A percentile compares a stretch with the other conserved stretches of the same genome.
These are phyloP conservation scores for Tupaia tana DNA, from an alignment of 2,113 vertebrate genomes.

Conservation along the genomic window DNA sequence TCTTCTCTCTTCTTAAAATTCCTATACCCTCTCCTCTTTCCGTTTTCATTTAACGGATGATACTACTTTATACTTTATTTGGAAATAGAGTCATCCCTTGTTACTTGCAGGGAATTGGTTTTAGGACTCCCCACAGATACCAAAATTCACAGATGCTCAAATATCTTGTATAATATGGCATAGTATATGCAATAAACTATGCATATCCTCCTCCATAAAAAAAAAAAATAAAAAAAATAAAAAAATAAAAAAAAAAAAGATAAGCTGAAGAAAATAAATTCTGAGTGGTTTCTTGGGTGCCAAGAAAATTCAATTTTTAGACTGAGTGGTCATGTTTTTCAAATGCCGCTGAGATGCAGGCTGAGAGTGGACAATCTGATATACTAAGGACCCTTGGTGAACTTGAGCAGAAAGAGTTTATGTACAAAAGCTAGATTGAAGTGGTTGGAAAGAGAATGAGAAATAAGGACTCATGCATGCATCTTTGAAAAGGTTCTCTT, in stretches of 20 bases:
- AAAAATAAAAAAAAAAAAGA: no score
- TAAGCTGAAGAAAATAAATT: background rate
- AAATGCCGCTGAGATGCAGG: background rate
- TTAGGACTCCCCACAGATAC: no score
- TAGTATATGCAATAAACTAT: no score
- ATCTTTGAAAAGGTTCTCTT: background rate
- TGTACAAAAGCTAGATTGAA: background rate
- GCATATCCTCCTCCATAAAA: no score
- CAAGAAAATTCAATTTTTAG: background rate
- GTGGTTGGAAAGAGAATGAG: background rate
- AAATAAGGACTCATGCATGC: fast-evolving
- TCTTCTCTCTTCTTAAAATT: background rate
- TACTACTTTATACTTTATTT: background rate
- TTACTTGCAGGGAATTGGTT: no score
- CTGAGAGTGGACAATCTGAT: background rate
- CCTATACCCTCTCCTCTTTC: background rate
- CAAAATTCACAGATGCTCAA: no score
- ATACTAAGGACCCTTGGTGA: background rate
- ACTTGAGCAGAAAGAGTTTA: background rate
- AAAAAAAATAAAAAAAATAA: no score
- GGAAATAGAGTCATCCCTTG: background rate
- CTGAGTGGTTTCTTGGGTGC: background rate
- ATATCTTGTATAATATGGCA: no score
- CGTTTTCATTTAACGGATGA: background rate
- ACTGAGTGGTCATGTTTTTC: background rate